Evolutionary conservation across 2,113 vertebrate species (phyloP).

Genomic region (Crotophaga sulcirostris): DNA sequence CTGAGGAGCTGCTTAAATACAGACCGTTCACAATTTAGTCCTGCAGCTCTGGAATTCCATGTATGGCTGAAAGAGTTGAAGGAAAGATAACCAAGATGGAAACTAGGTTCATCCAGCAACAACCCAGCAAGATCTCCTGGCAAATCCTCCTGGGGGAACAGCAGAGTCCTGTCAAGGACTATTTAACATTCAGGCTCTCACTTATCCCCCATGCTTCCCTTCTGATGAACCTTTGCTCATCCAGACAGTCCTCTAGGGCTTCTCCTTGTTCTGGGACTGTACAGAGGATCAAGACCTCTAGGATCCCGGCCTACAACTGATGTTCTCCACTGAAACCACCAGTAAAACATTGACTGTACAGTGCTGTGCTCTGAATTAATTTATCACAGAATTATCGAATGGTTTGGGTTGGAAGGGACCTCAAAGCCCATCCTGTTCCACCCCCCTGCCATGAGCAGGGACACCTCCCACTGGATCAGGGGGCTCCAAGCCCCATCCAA

Average conservation of each 20-base stretch:
- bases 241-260: not conserved
- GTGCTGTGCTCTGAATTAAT: not conserved
- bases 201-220: not conserved
- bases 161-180: not conserved
- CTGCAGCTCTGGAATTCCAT: not conserved
- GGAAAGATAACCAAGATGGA: not conserved
- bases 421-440: no score
- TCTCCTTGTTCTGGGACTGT: not conserved
- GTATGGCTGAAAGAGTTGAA: accelerated
- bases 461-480: no score
- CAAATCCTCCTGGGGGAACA: not conserved
- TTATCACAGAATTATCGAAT: not conserved
- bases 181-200: not conserved
- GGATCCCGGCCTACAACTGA: not conserved
- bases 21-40: not conserved
- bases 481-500: no score
- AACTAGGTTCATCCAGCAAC: not conserved
- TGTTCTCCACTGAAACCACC: not conserved
- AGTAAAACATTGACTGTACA: not conserved
- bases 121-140: not conserved
- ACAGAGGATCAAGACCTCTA: not conserved
- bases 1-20: not conserved
- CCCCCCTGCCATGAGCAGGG: no score
- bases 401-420: no score
- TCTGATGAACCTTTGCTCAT: accelerated